Base-by-base conservation (phyloP, 1,140 invertebrate genomes). In the Hyphantria cunea region DNA sequence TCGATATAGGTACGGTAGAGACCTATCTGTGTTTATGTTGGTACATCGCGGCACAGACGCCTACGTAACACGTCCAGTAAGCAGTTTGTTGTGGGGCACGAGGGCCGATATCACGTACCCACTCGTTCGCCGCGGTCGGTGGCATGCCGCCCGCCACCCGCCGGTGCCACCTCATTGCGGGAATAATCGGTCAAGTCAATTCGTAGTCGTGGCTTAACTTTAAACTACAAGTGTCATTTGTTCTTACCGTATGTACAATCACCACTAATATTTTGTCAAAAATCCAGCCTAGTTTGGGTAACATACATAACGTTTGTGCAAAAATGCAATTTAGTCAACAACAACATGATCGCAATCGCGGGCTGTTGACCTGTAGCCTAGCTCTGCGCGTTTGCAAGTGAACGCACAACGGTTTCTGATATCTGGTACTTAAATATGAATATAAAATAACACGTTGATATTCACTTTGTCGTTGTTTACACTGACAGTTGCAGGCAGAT, bases 1-100 rank as follows among this genome's bases (percentile, higher is more conserved):
- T 74, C 66, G 61, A 65, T 72, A 70, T 66, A 68, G 73, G 66
- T 70, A 68, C 9, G 9, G 37, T 39, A 39, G 33, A 34, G 61
- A 77, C 73, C 58, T 85, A 86, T 80, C 73, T 84, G 71, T 87
- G 80, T 85, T 78, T 84, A 80, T 80, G 78, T 88, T 82, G 75
- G 77, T 83, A 83, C 75, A 86, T 82, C 76, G 78, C 78, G 68
- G 77, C 82, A 86, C 78, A 84, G 74, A 82, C 84, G 86, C 86
- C 85, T 88, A 90, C 84, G 83, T 90, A 88, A 88, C 84, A 86
- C 84, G 86, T 90, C 84, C 88, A 90, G 84, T 88, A 90, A 89
- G 84, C 84, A 88, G 82, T 90, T 90, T 89, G 86, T 89, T 90
- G 84, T 90, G 88, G 82, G 84, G 81, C 85, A 90, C 86, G 84